Base-by-base conservation (phyloP, 2,888 invertebrate genomes). In the Stenurella melanura region DNA sequence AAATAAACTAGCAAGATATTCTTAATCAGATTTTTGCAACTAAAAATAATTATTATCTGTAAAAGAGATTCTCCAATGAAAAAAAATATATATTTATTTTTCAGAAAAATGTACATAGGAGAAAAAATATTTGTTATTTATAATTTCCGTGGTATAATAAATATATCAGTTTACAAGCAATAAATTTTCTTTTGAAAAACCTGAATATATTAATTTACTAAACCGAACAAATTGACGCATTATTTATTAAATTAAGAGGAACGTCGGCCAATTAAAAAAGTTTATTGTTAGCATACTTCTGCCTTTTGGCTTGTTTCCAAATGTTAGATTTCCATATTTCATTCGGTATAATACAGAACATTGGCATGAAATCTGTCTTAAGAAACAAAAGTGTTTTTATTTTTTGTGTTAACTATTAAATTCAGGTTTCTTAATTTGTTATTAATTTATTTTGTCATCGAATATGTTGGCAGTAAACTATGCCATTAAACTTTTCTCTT, bases 231-330 rank as follows among this genome's bases (percentile, higher is more conserved):
- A 64, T 64, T 50, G 50, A 50, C 15, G 42, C 17, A 64, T 64
- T 18, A 30, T 19, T 64, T 42, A 64, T 34, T 18, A 34, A 64
- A 42, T 64, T 64, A 64, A 64, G 17, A 64, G 34, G n/a, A 30
- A 30, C 30, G 61, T 17, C n/a, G 5, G 19, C 42, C 19, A 64
- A 64, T 64, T 64, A 64, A 38, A 64, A 30, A 64, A 18, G 19
- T n/a, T 64, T 64, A 38, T 18, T 38, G 42, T 12, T 34, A 38
- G 42, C 42, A 42, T 42, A 34, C 1, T 64, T 64, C 5, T 11
- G 42, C 10, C 34, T 42, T 64, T 19, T 64, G 64, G 64, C 64
- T 9, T 19, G 11, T 18, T 17, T 64, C 64, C 64, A 64, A 42
- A 11, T 21, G 6, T 18, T n/a, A 63, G 2, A 61, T 30, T 30